These are phyloP conservation scores for Megalops atlanticus DNA, from an alignment of 2,113 vertebrate genomes.

Conservation along the genomic window DNA sequence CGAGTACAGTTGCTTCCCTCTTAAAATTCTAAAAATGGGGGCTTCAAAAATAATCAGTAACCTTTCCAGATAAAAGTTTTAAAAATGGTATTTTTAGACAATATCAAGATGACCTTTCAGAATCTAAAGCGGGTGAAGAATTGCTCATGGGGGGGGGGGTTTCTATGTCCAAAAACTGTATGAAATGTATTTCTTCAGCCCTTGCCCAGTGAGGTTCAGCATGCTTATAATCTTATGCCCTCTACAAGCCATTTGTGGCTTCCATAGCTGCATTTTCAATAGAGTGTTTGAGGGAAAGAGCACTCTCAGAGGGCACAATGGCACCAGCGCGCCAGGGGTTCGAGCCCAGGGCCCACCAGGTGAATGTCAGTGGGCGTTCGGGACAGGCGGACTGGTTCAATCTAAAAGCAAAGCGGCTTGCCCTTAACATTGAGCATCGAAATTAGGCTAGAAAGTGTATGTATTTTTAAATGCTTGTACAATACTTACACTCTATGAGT, in stretches of 20 bases:
- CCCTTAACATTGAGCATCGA: neutral
- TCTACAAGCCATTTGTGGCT: neutral
- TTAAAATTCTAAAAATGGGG: neutral
- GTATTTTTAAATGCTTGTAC: no score
- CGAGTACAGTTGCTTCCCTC: neutral
- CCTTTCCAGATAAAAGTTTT: slow-evolving; percentile 14
- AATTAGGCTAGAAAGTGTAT: no score
- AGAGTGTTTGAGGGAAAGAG: neutral
- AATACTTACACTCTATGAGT: no score
- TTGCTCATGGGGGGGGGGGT: neutral
- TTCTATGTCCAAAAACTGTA: neutral
- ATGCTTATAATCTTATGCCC: neutral
- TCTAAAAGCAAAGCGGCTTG: neutral
- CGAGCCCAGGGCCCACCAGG: neutral
- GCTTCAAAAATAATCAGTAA: neutral
- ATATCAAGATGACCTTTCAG: slow-evolving; percentile 23
- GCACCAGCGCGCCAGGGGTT: no score
- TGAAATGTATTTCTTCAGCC: neutral
- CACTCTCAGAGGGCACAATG: neutral
- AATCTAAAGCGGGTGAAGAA: slow-evolving; percentile 12
- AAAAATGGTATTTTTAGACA: slow-evolving; percentile 11
- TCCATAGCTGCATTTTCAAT: neutral
- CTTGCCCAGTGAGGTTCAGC: neutral
- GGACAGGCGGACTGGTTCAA: no score
- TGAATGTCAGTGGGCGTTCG: no score